Conservation (phyloP, 2,113 vertebrate species). For the Xiphophorus hellerii region DNA sequence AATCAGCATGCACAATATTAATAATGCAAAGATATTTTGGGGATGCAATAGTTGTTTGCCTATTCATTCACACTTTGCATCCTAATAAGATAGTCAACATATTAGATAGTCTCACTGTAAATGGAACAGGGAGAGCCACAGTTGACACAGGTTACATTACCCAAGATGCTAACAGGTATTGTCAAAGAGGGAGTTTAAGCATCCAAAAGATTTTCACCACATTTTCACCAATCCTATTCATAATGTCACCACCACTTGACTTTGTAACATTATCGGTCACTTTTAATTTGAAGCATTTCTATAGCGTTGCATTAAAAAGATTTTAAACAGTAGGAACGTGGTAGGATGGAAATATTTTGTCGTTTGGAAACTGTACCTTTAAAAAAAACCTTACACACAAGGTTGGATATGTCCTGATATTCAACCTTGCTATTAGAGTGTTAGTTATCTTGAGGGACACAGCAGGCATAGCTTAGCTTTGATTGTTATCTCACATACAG, state of each 20-base stretch:
- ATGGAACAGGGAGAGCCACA: neutral
- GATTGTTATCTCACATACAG: slow-evolving; percentile 22
- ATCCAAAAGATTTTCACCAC: too few relatives aligned
- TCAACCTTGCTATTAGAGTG: slow-evolving; percentile 19
- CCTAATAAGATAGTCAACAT: neutral
- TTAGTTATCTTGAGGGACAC: slow-evolving; percentile 57
- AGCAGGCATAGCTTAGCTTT: slow-evolving; percentile 66
- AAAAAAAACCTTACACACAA: slow-evolving; percentile 45
- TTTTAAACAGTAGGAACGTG: too few relatives aligned
- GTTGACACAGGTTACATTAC: neutral
- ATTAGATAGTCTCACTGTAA: neutral
- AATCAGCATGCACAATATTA: neutral
- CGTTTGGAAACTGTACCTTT: neutral
- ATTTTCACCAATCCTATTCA: too few relatives aligned
- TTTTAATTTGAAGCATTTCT: too few relatives aligned
- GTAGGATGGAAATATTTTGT: too few relatives aligned
- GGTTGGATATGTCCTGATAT: slow-evolving; percentile 32
- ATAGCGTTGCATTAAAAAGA: too few relatives aligned
- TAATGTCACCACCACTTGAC: too few relatives aligned
- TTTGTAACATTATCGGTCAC: too few relatives aligned
- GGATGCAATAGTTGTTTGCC: neutral
- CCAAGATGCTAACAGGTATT: too few relatives aligned
- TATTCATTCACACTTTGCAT: neutral
- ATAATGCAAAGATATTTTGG: neutral
- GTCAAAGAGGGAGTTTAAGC: too few relatives aligned